Conservation (phyloP, 2,888 invertebrate genomes). For the Dryadula phaetusa region DNA sequence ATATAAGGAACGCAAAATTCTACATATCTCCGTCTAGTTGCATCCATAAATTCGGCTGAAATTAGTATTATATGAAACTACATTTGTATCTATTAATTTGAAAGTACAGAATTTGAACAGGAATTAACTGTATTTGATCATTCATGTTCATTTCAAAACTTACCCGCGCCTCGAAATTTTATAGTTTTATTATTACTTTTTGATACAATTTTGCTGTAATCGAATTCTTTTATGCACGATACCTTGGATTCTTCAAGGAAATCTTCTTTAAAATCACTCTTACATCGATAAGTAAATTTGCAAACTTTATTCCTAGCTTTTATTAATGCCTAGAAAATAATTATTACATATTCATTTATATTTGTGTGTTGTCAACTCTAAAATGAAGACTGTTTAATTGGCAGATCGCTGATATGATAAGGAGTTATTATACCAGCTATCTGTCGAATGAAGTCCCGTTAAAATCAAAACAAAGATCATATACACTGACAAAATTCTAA, state of each 20-base stretch:
- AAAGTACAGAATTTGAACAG: no score
- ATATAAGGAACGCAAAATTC: slow-evolving; percentile 43
- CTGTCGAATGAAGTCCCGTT: no score
- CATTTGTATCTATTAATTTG: no score
- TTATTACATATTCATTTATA: no score
- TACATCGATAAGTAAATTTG: slow-evolving; percentile 48
- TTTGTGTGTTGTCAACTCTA: no score
- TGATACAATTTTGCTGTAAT: slow-evolving; percentile 21
- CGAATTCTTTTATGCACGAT: slow-evolving; percentile 51
- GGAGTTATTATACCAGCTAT: no score
- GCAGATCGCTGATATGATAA: no score
- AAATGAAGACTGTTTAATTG: no score
- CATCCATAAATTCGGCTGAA: slow-evolving; percentile 37
- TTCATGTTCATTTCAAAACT: background rate
- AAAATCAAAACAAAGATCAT: no score
- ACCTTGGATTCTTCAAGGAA: slow-evolving; percentile 50
- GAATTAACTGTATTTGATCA: no score
- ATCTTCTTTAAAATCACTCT: slow-evolving; percentile 37
- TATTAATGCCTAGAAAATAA: slow-evolving; percentile 55
- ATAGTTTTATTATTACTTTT: background rate
- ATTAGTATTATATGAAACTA: no score
- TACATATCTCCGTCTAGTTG: slow-evolving; percentile 50
- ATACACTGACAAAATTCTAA: no score
- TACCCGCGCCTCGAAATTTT: background rate
- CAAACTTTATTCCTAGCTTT: slow-evolving; percentile 49